phyloP scores from a whole-genome alignment of 2,888 invertebrate species.

The Sericinus montela region DNA sequence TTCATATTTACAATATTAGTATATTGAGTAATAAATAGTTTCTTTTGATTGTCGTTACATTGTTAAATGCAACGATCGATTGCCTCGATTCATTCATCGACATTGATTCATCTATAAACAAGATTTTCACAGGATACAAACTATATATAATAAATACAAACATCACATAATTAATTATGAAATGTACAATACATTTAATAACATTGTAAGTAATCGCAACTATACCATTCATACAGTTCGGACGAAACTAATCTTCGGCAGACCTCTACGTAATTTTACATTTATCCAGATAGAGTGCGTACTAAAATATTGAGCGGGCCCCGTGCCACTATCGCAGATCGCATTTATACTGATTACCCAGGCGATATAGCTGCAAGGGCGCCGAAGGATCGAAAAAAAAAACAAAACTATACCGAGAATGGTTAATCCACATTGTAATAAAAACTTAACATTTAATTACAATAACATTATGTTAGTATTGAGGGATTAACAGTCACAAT shows the following conservation, averaged over 20 bases:
- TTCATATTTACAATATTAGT: no score
- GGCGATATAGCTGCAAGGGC: conserved; percentile 32
- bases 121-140: neutral
- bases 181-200: conserved; percentile 5
- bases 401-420: conserved; percentile 8
- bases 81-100: no score
- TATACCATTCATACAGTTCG: conserved; percentile 12
- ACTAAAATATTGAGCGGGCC: conserved; percentile 70
- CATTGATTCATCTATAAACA: no score
- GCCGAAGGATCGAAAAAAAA: conserved; percentile 41
- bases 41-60: no score
- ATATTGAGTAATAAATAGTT: no score
- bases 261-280: conserved; percentile 53
- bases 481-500: no score
- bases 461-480: no score
- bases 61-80: no score
- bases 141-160: conserved; percentile 7
- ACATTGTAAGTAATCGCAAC: conserved; percentile 10
- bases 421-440: no score
- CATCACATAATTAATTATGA: conserved; percentile 6
- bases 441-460: no score
- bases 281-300: conserved; percentile 69
- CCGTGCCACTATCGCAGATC: conserved; percentile 53
- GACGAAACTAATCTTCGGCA: conserved; percentile 40
- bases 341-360: conserved; percentile 71